Evolutionary conservation across 1,140 invertebrate genomes (phyloP), one percentile per base, ranked within the genome.

Genomic region (Saccostrea cuccullata): DNA sequence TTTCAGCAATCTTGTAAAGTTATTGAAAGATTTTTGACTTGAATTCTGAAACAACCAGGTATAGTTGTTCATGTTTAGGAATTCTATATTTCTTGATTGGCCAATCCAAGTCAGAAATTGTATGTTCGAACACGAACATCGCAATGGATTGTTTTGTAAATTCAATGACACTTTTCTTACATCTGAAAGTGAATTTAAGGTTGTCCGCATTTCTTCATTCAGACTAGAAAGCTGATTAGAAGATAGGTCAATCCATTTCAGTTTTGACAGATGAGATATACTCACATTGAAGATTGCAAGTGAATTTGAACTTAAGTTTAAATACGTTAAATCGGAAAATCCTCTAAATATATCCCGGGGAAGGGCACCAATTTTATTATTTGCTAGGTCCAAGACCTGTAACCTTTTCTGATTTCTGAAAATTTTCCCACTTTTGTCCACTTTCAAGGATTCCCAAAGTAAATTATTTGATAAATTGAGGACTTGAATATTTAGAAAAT

Each of bases 171-270:
- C 9, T 82, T 20, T 13, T 26, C 13, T 15, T 12, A 17, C 40
- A n/a, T 12, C 15, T 6, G 11, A 40, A 20, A 88, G 17, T 15
- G n/a, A 30, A n/a, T 82, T 26, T 23, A 82, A 26, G 9, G 77
- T 82, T 20, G 20, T 20, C 12, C 26, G 26, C 2, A 23, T 47
- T 47, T 30, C 17, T 36, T 47, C 40, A 82, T 40, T 26, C 26
- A 82, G 5, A 26, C 15, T 23, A 8, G n/a, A 17, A 26, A 82
- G 20, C 26, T 87, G 86, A 90, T 86, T 82, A 30, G 84, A 12
- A 9, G 90, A 89, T n/a, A 91, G 12, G 67, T 91, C 87, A 11
- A 91, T 17, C 70, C 20, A 47, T 40, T 67, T 30, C 90, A 47
- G 30, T 60, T 47, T 58, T 4, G 13, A 1, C 77, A 82, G 8